Evolutionary conservation across 2,113 vertebrate genomes (phyloP), one percentile per base, ranked within the genome.

Genomic region (Drymodes brunneopygia): DNA sequence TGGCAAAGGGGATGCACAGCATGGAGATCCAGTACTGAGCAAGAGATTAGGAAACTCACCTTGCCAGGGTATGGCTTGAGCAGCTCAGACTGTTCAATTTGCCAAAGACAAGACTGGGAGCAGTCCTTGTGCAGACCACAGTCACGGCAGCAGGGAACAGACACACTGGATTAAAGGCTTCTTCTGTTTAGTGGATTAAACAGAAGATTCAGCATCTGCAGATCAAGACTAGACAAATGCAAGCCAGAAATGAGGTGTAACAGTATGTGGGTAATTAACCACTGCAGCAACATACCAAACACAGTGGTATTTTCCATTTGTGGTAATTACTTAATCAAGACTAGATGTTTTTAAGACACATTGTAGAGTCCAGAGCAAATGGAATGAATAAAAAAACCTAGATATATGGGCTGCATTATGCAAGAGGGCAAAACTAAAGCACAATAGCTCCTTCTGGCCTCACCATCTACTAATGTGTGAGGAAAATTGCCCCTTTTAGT

Each of bases 281-380:
- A 82, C 61, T 75, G 53, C 79, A 95, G 67, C 50, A 92, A 92
- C 31, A 56, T 27, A 90, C 57, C 85, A 75, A 85, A 85, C 15
- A 2, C 70, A 61, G 66, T 82, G 74, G 71, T 85, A 90, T 86
- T 86, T 94, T 88, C 92, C 85, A 94, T 95, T 86, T 85, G 58
- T 65, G 80, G 50, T 88, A 94, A 93, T 83, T 58, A 75, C 71
- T 94, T 86, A 77, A 91, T 91, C 70, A 85, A 94, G 82, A 73
- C 54, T 86, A 88, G 62, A 93, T 92, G 58, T 24, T 88, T 90
- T 86, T 10, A 89, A 61, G 47, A 70, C 42, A 86, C 2, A 4
- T 36, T 86, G 79, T 51, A 66, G 51, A 89, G 83, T 73, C 72
- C 77, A 66, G 67, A 86, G 56, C 54, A 81, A 93, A 79, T 20